Evolutionary conservation across 2,888 invertebrate genomes (phyloP).

Genomic region (Lysandra bellargus): DNA sequence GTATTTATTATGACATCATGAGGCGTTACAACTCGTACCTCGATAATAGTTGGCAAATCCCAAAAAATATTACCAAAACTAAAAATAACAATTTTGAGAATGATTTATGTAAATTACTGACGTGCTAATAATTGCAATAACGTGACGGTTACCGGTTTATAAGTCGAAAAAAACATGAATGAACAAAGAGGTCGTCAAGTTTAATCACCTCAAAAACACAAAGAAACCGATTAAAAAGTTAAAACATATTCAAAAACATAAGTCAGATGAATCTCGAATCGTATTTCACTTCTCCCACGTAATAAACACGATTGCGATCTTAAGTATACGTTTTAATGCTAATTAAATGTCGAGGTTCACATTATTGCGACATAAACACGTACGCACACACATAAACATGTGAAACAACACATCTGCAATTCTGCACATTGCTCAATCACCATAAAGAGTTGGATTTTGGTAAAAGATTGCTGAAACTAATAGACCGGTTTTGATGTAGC

Average conservation of each 20-base stretch:
- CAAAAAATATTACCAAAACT: no score
- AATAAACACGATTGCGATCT: constrained; percentile 15
- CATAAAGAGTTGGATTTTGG: background rate
- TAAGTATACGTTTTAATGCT: constrained; percentile 10
- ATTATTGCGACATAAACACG: constrained; percentile 1
- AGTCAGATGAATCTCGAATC: background rate
- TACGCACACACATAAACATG: background rate
- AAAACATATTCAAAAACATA: background rate
- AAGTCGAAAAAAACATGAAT: background rate
- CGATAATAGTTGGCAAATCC: no score
- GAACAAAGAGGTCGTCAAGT: background rate
- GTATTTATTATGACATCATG: no score
- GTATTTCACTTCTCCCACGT: background rate
- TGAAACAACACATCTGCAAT: background rate
- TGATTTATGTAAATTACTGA: no score
- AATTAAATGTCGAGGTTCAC: constrained; percentile 11
- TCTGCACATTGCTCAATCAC: background rate
- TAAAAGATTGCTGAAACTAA: background rate
- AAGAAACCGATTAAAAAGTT: background rate
- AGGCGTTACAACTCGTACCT: no score
- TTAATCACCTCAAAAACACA: background rate
- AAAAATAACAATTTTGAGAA: no score
- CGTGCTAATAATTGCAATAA: no score
- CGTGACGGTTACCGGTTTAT: background rate
- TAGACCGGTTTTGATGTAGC: background rate